phyloP scores from a whole-genome alignment of 92 coral and sea anemone species.

The Palythoa caribaeorum region DNA sequence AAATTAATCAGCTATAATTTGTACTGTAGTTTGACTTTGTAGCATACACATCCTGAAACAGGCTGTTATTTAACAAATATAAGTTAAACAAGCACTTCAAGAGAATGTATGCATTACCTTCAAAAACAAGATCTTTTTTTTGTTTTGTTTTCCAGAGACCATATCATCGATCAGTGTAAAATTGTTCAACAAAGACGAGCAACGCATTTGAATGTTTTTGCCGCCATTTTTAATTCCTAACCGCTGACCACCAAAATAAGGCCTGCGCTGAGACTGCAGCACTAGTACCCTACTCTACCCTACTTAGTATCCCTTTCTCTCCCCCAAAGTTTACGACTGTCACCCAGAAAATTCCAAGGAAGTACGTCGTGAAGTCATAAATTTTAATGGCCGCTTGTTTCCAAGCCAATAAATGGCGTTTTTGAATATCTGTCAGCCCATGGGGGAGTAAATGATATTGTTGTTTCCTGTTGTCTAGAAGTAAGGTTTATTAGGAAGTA shows the following conservation, averaged over 20 bases:
- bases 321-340: background rate
- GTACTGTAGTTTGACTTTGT: too few species aligned
- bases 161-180: background rate
- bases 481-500: conserved; percentile 28
- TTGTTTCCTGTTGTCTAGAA: conserved; percentile 28
- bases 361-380: background rate
- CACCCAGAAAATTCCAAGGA: background rate
- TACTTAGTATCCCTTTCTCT: background rate
- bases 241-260: conserved; percentile 9
- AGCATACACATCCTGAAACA: too few species aligned
- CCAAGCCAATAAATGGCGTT: conserved; percentile 53
- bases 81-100: background rate
- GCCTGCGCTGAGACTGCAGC: background rate
- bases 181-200: background rate
- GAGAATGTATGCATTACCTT: background rate
- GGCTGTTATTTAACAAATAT: background rate
- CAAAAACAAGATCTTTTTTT: conserved; percentile 1
- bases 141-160: background rate
- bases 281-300: background rate
- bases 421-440: conserved; percentile 41
- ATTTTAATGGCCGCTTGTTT: conserved; percentile 42
- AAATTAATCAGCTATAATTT: too few species aligned
- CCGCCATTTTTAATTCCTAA: background rate
- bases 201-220: background rate
- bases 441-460: conserved; percentile 27